Base-by-base conservation (phyloP, 1,140 invertebrate species). In the Paralvinella palmiformis region DNA sequence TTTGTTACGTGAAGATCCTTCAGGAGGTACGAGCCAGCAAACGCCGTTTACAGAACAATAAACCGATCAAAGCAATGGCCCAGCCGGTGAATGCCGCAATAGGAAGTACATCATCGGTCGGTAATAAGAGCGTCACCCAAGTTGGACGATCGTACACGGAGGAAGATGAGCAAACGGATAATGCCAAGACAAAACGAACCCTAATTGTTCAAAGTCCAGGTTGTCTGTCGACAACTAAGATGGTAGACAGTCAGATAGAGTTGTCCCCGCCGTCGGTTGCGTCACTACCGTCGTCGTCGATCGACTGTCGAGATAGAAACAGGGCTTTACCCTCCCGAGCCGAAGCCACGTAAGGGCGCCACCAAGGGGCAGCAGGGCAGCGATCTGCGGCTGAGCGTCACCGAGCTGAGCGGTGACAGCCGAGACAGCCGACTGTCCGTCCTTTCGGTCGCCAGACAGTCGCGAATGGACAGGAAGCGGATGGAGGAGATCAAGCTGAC, bases 401-500 rank as follows among this genome's bases (percentile, higher is more conserved):
- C 10, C n/a, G 37, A 41, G 10, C 37, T n/a, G 10, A 41, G n/a
- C n/a, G 37, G n/a, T 10, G 10, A n/a, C 10, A n/a, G 10, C 10
- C 37, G 37, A n/a, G 10, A 41, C 10, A 41, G 10, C 10, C n/a
- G n/a, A 10, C 37, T 41, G 10, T 10, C 10, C 10, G 37, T 10
- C 10, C 10, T 41, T 10, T 10, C 10, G 37, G n/a, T 10, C 37
- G 10, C 10, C 37, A n/a, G 10, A 41, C 37, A n/a, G 10, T 10
- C 37, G 10, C 13, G 27, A 10, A 15, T 7, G 27, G 10, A 53
- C 7, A 13, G 27, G 50, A 13, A 27, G 50, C 50, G 50, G 50
- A 7, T 50, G 3, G 73, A 74, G 22, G 73, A 77, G 57, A 63
- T 73, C 37, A 64, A 69, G 37, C 62, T 77, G n/a, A 66, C 73